A percentile compares a stretch with the other conserved stretches of the same genome.
These are phyloP conservation scores for Netelia fuscicornis DNA, from an alignment of 2,888 invertebrate genomes.

Conservation along the genomic window DNA sequence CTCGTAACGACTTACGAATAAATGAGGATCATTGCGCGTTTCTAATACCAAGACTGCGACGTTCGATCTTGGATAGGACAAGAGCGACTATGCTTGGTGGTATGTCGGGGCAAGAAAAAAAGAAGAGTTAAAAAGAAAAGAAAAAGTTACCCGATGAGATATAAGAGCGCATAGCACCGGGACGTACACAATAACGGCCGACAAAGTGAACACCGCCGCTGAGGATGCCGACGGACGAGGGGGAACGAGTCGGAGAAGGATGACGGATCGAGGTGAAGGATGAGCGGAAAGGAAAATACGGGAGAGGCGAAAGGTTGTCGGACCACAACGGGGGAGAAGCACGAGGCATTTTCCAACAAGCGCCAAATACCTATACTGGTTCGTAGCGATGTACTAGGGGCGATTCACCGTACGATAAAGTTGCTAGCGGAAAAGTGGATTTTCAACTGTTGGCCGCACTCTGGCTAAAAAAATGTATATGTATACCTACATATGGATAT, in stretches of 20 bases:
- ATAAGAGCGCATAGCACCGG: background rate
- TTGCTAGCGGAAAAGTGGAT: constrained; percentile 69
- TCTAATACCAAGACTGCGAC: too few species aligned
- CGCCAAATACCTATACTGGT: constrained; percentile 4
- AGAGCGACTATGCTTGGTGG: constrained; percentile 20
- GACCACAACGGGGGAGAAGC: constrained; percentile 19
- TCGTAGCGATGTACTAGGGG: constrained; percentile 33
- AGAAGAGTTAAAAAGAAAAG: constrained; percentile 1
- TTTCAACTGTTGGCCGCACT: constrained; percentile 63
- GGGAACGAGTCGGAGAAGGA: background rate
- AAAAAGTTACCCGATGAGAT: constrained; percentile 8
- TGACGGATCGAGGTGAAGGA: constrained; percentile 24
- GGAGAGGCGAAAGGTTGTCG: constrained; percentile 54
- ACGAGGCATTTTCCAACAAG: constrained; percentile 50
- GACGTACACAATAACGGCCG: constrained; percentile 10
- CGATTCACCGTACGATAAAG: constrained; percentile 66
- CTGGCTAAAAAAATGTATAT: constrained; percentile 22
- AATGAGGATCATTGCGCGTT: too few species aligned
- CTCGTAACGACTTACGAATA: too few species aligned
- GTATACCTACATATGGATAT: background rate
- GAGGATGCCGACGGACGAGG: background rate
- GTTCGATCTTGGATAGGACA: too few species aligned
- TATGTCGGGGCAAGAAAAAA: constrained; percentile 15
- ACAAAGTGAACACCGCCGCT: constrained; percentile 43
- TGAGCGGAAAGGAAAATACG: constrained; percentile 35